phyloP scores from a whole-genome alignment of 2,888 invertebrate genomes.

The Acleris cristana region DNA sequence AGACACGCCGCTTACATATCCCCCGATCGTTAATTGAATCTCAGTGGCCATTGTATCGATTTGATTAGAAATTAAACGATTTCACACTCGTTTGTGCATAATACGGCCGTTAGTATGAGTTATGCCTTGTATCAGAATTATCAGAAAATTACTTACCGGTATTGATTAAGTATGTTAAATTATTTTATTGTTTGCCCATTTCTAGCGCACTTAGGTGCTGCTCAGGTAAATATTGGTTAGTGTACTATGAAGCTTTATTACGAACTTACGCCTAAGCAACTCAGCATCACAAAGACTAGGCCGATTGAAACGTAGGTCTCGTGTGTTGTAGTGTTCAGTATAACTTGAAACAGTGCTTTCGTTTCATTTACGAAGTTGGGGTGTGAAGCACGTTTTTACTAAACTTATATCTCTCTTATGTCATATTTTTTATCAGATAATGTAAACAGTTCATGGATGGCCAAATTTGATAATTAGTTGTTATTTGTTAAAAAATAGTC shows the following conservation, averaged over 20 bases:
- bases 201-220: constrained; percentile 81
- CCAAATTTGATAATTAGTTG: too few relatives aligned
- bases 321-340: background rate
- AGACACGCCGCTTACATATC: constrained; percentile 39
- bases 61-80: constrained; percentile 54
- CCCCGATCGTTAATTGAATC: constrained; percentile 51
- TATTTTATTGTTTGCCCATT: constrained; percentile 71
- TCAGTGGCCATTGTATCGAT: constrained; percentile 36
- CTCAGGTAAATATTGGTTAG: constrained; percentile 75
- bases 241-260: constrained; percentile 46
- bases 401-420: too few relatives aligned
- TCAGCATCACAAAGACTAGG: background rate
- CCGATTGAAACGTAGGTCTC: background rate
- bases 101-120: constrained; percentile 41
- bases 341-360: background rate
- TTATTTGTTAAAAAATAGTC: too few relatives aligned
- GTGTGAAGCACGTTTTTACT: too few relatives aligned
- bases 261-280: constrained; percentile 6
- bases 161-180: constrained; percentile 49
- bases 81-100: constrained; percentile 50
- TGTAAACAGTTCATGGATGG: too few relatives aligned
- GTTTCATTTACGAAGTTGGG: background rate
- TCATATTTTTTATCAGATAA: too few relatives aligned
- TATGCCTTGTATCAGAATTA: constrained; percentile 46
- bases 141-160: constrained; percentile 47